Evolutionary conservation across 2,113 vertebrate genomes (phyloP).

Genomic region (Dendrocopos noguchii): DNA sequence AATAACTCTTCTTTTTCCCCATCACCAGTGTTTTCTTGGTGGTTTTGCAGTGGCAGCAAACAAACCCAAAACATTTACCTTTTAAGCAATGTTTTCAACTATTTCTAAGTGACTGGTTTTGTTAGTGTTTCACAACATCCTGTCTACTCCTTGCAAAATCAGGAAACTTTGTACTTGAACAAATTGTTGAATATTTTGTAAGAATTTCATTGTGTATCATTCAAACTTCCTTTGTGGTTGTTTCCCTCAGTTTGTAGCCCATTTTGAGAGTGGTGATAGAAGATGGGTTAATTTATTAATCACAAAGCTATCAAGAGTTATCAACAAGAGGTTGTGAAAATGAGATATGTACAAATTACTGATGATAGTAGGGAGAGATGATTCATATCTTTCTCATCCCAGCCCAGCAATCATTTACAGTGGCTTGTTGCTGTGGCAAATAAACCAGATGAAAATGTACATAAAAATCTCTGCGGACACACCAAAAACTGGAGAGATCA

Average conservation of each 20-base stretch:
- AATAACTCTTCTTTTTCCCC: neutral
- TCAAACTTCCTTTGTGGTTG: neutral
- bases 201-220: neutral
- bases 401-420: neutral
- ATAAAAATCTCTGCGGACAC: neutral
- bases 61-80: too few species aligned
- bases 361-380: neutral
- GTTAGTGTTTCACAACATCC: neutral
- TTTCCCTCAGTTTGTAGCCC: neutral
- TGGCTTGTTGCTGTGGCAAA: neutral
- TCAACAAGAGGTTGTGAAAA: neutral
- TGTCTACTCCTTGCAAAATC: neutral
- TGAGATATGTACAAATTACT: neutral
- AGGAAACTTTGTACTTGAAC: neutral
- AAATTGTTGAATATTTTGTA: neutral
- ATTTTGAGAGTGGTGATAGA: neutral
- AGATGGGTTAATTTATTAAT: neutral
- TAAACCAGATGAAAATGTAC: neutral
- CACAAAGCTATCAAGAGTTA: neutral
- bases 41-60: neutral
- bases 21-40: rapidly evolving
- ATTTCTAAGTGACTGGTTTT: neutral
- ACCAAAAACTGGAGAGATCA: neutral
- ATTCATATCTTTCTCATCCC: neutral
- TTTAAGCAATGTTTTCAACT: neutral